phyloP scores from a whole-genome alignment of 2,888 invertebrate genomes.

The Rosalia funebris region DNA sequence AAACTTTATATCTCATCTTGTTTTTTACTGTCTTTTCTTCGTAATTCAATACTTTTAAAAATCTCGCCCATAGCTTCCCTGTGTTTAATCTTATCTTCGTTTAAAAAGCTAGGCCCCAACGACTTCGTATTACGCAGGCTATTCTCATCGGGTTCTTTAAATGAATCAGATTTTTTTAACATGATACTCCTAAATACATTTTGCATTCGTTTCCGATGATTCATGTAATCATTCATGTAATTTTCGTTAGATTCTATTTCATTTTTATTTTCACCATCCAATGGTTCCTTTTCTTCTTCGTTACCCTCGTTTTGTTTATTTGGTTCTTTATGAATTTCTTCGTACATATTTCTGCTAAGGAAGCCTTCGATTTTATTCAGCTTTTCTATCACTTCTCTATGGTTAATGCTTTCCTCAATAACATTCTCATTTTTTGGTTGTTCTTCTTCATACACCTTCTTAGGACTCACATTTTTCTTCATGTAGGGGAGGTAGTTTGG shows the following conservation, averaged over 20 bases:
- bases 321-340: conserved; percentile 7
- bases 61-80: conserved; percentile 45
- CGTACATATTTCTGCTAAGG: background rate
- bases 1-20: background rate
- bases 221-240: conserved; percentile 22
- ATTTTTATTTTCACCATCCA: conserved; percentile 12
- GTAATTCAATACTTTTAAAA: conserved; percentile 37
- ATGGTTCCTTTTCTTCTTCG: background rate
- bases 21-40: conserved; percentile 30
- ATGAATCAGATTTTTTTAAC: conserved; percentile 44
- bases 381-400: conserved; percentile 40
- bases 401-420: conserved; percentile 42
- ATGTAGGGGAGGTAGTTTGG: conserved; percentile 30
- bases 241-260: background rate
- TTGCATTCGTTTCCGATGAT: conserved; percentile 48
- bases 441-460: background rate
- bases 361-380: conserved; percentile 19
- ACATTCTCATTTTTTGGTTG: conserved; percentile 42
- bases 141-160: conserved; percentile 18
- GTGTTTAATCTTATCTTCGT: conserved; percentile 43
- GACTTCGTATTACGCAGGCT: conserved; percentile 35
- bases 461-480: background rate
- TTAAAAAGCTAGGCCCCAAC: conserved; percentile 34
- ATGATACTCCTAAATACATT: conserved; percentile 52
- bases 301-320: conserved; percentile 3